Evolutionary conservation across 2,797 vertebrate genomes (phyloP).

Genomic region (Prionace glauca): DNA sequence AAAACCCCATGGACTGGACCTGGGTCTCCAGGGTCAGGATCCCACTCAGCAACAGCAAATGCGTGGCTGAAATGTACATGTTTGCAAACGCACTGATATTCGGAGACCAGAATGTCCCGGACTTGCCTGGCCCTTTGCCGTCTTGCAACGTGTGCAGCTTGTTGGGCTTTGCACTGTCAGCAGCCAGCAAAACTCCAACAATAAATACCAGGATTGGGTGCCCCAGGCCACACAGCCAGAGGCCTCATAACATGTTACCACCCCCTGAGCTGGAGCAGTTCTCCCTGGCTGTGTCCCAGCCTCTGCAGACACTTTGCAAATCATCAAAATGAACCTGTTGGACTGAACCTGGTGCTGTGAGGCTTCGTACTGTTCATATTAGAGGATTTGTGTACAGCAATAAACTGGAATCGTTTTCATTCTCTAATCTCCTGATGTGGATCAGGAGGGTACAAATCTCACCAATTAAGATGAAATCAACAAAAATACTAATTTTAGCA

Average conservation of each 20-base stretch:
- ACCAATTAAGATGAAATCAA: neutral
- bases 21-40: neutral
- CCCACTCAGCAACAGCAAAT: neutral
- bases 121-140: neutral
- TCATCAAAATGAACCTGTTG: too few relatives aligned
- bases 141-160: too few relatives aligned
- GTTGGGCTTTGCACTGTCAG: too few relatives aligned
- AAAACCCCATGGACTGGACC: neutral
- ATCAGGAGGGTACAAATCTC: neutral
- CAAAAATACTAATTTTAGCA: neutral
- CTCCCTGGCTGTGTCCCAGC: neutral
- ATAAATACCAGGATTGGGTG: neutral
- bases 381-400: too few relatives aligned
- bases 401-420: neutral
- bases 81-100: too few relatives aligned
- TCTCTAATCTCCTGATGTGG: neutral
- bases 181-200: fast-evolving
- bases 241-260: too few relatives aligned
- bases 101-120: fast-evolving
- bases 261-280: neutral
- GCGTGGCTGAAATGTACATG: neutral
- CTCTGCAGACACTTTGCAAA: too few relatives aligned
- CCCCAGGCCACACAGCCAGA: neutral
- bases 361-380: neutral
- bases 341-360: too few relatives aligned